Conservation (phyloP, 2,113 vertebrate species). For the Illadopsis cleaveri region DNA sequence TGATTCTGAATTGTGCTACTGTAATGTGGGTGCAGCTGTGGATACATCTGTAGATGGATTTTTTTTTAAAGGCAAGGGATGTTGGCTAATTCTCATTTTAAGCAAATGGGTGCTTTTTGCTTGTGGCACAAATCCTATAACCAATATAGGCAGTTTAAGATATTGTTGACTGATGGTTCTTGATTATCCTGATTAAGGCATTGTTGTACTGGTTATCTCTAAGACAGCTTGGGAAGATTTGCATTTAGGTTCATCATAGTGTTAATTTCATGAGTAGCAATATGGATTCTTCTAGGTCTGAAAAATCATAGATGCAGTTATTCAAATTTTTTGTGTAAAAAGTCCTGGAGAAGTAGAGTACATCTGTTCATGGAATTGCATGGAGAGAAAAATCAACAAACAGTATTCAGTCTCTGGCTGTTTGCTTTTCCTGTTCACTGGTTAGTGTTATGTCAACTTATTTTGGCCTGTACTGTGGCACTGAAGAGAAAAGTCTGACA, state of each 20-base stretch:
- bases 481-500: background rate
- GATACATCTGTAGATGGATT: background rate
- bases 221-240: background rate
- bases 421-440: background rate
- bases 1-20: background rate
- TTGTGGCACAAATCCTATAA: background rate
- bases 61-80: background rate
- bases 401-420: background rate
- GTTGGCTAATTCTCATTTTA: background rate
- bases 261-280: background rate
- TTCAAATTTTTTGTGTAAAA: background rate
- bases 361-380: background rate
- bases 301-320: background rate
- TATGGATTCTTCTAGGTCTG: background rate
- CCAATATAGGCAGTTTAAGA: background rate
- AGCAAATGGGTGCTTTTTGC: background rate
- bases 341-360: background rate
- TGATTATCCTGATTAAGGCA: background rate
- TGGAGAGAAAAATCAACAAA: background rate
- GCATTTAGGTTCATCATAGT: background rate
- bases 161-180: background rate
- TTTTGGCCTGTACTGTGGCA: background rate
- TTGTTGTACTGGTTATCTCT: background rate
- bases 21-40: background rate
- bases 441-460: background rate